These are phyloP conservation scores for Indicator maculatus DNA, from an alignment of 2,113 vertebrate genomes.

Conservation along the genomic window DNA sequence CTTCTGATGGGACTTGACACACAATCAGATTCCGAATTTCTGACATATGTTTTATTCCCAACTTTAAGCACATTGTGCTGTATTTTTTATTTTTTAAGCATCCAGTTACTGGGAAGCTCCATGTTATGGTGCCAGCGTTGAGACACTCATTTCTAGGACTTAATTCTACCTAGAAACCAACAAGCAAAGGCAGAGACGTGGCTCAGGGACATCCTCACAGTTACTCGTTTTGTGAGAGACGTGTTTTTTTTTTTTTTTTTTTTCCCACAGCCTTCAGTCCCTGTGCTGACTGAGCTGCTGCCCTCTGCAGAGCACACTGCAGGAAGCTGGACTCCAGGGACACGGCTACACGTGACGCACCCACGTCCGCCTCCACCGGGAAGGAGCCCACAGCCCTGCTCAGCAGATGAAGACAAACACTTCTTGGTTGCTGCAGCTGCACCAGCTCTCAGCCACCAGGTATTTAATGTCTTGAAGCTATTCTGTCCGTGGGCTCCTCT, in stretches of 20 bases:
- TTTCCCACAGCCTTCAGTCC: not conserved
- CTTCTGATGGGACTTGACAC: not conserved
- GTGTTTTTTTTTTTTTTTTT: too few relatives aligned
- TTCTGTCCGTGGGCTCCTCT: not conserved
- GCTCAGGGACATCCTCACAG: not conserved
- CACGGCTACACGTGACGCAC: conserved; percentile 5
- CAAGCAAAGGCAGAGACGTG: not conserved
- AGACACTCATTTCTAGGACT: not conserved
- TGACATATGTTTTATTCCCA: not conserved
- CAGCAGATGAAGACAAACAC: not conserved
- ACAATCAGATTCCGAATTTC: not conserved
- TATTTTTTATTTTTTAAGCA: not conserved
- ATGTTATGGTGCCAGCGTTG: not conserved
- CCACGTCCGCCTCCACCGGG: conserved; percentile 12
- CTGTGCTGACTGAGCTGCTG: not conserved
- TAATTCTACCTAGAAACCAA: not conserved
- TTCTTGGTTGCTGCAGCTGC: not conserved
- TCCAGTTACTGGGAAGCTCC: not conserved
- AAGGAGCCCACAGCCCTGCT: not conserved
- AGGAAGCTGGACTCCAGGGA: not conserved
- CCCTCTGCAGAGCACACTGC: not conserved
- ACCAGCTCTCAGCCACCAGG: conserved; percentile 20
- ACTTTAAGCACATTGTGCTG: not conserved
- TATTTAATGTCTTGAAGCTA: conserved; percentile 9
- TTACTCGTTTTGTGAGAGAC: too few relatives aligned